Conservation (phyloP, 2,888 invertebrate genomes). For the Synergus itoensis region DNA sequence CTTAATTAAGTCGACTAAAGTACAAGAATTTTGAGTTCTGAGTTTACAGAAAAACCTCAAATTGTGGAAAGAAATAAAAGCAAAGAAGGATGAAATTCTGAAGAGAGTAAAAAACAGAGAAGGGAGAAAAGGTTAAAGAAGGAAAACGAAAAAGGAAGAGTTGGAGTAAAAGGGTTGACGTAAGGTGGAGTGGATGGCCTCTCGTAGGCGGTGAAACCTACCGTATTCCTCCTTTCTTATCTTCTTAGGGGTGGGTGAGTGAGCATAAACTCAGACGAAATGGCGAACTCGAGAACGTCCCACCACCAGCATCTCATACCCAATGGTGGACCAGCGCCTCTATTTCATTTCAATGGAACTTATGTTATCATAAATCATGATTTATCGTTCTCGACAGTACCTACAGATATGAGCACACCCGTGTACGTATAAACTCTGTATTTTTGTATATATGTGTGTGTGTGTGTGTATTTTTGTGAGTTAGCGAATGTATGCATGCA, state of each 20-base stretch:
- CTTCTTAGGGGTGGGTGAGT: conserved; percentile 9
- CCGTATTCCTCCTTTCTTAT: conserved; percentile 27
- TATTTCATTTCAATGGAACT: conserved; percentile 65
- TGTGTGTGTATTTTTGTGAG: neutral
- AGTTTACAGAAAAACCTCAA: too few relatives aligned
- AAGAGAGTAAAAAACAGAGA: neutral
- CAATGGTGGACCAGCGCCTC: conserved; percentile 59
- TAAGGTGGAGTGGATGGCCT: neutral
- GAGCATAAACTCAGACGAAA: conserved; percentile 55
- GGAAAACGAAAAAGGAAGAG: neutral
- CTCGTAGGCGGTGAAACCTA: neutral
- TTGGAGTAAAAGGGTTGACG: neutral
- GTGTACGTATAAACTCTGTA: neutral
- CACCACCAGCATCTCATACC: conserved; percentile 51
- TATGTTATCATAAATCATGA: conserved; percentile 64
- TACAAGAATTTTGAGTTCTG: too few relatives aligned
- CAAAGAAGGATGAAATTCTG: too few relatives aligned
- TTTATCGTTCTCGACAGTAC: conserved; percentile 55
- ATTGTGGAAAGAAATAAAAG: too few relatives aligned
- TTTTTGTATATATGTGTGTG: neutral
- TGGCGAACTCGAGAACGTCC: conserved; percentile 49
- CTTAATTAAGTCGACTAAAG: too few relatives aligned
- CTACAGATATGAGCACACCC: conserved; percentile 9
- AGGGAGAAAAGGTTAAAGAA: neutral
- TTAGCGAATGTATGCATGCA: neutral